These are phyloP conservation scores for Chlorodrepanis virens DNA, from an alignment of 2,113 vertebrate species.

Conservation along the genomic window DNA sequence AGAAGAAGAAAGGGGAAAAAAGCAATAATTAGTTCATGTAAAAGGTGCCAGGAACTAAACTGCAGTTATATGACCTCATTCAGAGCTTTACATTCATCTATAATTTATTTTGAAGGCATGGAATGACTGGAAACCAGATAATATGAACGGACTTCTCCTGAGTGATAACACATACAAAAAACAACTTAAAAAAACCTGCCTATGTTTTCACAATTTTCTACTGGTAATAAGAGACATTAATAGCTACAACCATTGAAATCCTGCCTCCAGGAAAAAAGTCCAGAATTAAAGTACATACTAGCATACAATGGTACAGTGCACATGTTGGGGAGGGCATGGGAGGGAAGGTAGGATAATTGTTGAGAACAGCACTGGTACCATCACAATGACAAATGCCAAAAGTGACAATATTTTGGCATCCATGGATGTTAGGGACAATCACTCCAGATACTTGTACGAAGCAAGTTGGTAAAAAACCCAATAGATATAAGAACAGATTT, in stretches of 20 bases:
- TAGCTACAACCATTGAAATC: not conserved
- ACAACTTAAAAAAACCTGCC: not conserved
- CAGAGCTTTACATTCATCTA: not conserved
- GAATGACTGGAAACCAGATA: not conserved
- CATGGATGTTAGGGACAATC: not conserved
- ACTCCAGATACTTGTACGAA: not conserved
- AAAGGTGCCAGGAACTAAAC: constrained; percentile 22
- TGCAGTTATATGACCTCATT: not conserved
- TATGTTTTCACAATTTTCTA: not conserved
- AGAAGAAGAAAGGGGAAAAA: not conserved
- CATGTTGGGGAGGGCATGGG: not conserved
- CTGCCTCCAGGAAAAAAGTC: not conserved
- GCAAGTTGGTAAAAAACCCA: not conserved
- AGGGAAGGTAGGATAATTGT: not conserved
- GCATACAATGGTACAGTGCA: not conserved
- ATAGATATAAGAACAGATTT: not conserved
- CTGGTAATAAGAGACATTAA: not conserved
- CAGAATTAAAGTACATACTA: not conserved
- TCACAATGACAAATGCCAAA: not conserved
- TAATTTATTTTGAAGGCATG: not conserved
- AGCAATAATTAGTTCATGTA: constrained; percentile 53
- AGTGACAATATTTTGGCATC: not conserved
- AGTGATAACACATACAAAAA: not conserved
- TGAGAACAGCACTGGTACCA: not conserved
- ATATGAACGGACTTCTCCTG: not conserved